A percentile compares a stretch with the other conserved stretches of the same genome.
Conservation (phyloP, 2,113 vertebrate species). For the Buteo buteo region DNA sequence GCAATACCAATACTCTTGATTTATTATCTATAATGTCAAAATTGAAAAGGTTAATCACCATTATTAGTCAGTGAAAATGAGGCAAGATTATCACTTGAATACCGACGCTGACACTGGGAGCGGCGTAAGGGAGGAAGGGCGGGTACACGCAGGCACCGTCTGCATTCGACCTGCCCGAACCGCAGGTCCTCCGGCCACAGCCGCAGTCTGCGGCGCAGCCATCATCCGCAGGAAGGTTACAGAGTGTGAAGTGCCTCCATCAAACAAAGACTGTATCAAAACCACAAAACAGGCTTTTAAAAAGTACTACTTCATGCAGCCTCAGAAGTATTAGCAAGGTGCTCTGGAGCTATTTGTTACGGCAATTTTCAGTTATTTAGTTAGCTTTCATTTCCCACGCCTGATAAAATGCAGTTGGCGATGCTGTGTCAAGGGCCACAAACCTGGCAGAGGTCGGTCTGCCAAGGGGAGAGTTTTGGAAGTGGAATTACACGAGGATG, state of each 20-base stretch:
- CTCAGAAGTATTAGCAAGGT: background rate
- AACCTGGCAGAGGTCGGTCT: background rate
- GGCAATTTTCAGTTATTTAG: background rate
- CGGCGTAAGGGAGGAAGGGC: background rate
- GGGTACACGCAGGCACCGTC: fast-evolving
- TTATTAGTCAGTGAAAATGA: conserved; percentile 54
- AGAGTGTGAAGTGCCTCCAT: background rate
- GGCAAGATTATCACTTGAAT: conserved; percentile 17
- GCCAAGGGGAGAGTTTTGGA: background rate
- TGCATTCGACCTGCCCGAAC: background rate
- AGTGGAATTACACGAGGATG: background rate
- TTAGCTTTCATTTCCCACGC: fast-evolving
- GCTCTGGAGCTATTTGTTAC: fast-evolving
- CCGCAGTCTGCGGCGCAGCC: background rate
- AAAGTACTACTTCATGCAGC: background rate
- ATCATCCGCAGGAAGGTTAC: background rate
- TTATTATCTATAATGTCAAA: conserved; percentile 48
- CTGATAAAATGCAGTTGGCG: background rate
- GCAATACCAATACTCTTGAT: conserved; percentile 24
- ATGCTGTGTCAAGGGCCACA: background rate
- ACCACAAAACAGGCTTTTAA: background rate
- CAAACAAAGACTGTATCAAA: background rate
- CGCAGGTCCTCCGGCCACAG: fast-evolving
- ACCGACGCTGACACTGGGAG: background rate
- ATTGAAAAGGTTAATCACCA: conserved; percentile 62